Percentiles rank a stretch among this genome's conserved stretches.
Evolutionary conservation across 2,113 vertebrate species (phyloP).

Genomic region (Hippocampus guttulatus): DNA sequence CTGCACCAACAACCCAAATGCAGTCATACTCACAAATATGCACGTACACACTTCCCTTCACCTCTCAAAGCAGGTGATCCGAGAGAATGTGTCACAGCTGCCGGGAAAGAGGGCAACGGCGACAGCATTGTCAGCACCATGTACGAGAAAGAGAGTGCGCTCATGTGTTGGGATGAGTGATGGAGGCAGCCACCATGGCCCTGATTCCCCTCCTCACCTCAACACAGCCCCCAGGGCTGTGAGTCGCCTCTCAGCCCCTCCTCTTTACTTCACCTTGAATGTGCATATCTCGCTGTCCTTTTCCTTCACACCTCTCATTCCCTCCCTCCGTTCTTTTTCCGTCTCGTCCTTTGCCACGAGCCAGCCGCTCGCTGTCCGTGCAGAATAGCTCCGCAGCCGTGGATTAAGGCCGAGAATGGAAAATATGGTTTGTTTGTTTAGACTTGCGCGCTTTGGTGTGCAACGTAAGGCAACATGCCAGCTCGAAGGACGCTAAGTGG

Average conservation of each 20-base stretch:
- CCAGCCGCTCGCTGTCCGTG: neutral
- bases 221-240: conserved; percentile 42
- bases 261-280: conserved; percentile 34
- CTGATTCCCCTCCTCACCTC: conserved; percentile 46
- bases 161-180: conserved; percentile 62
- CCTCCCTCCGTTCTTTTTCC: neutral
- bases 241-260: conserved; percentile 39
- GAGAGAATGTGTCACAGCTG: conserved; percentile 58
- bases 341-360: conserved; percentile 8
- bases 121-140: conserved; percentile 43
- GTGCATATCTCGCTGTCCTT: neutral
- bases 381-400: conserved; percentile 13
- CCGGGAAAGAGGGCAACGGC: conserved; percentile 34
- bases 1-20: neutral
- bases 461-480: conserved; percentile 40
- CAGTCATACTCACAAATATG: neutral
- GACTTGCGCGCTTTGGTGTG: conserved; percentile 48
- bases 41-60: neutral
- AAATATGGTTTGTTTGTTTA: conserved; percentile 61
- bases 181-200: conserved; percentile 51
- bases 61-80: conserved; percentile 53
- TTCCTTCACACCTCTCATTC: neutral
- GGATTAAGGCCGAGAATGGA: conserved; percentile 62
- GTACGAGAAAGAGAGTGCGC: conserved; percentile 30
- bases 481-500: conserved; percentile 45